A percentile compares a stretch with the other conserved stretches of the same genome.
phyloP scores from a whole-genome alignment of 2,888 invertebrate genomes.

The Pimpla rufipes region DNA sequence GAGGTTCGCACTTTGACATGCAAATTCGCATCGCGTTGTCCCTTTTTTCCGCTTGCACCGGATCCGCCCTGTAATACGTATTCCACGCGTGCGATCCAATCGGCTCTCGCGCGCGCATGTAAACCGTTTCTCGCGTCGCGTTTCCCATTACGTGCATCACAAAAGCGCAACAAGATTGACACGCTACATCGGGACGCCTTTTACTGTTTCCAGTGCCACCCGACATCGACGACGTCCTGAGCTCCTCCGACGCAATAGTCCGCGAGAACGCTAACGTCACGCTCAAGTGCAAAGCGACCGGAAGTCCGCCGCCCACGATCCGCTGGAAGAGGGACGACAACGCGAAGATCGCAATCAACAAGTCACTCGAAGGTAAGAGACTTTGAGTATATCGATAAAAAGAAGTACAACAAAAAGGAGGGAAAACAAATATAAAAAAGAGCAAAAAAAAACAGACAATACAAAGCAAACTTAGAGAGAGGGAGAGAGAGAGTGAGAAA shows the following conservation, averaged over 20 bases:
- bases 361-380: slow-evolving; percentile 91
- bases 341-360: slow-evolving; percentile 94
- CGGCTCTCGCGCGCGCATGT: not conserved
- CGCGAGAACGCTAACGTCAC: slow-evolving; percentile 96
- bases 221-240: slow-evolving; percentile 95
- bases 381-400: slow-evolving; percentile 42
- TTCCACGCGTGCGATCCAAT: not conserved
- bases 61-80: not conserved
- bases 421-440: not conserved
- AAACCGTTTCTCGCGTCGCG: slow-evolving; percentile 10
- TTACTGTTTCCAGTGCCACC: slow-evolving; percentile 91
- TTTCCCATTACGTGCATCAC: not conserved
- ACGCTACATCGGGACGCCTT: not conserved
- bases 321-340: slow-evolving; percentile 97
- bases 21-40: not conserved
- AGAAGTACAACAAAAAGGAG: not conserved
- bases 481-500: slow-evolving; percentile 35
- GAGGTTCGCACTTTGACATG: slow-evolving; percentile 30
- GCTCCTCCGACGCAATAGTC: slow-evolving; percentile 96
- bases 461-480: slow-evolving; percentile 19
- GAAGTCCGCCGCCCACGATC: slow-evolving; percentile 95
- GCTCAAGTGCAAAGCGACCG: slow-evolving; percentile 95
- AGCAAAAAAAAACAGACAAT: slow-evolving; percentile 4
- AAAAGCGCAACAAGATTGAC: not conserved
- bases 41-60: not conserved